These are phyloP conservation scores for Sycophaga agraensis DNA, from an alignment of 1,140 invertebrate genomes.

Conservation along the genomic window DNA sequence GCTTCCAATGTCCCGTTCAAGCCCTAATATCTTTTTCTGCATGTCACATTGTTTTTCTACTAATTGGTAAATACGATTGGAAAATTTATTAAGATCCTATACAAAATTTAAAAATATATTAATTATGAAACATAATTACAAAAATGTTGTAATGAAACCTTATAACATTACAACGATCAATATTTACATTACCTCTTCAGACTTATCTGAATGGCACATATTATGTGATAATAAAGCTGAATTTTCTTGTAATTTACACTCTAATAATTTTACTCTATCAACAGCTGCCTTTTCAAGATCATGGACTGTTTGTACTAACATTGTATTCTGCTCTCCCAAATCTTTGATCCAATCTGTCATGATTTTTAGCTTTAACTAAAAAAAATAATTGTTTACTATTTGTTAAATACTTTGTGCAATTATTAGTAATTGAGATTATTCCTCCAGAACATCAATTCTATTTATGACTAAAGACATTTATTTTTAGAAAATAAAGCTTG, in stretches of 20 bases:
- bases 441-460: conserved; percentile 21
- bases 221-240: conserved; percentile 44
- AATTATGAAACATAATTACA: no score
- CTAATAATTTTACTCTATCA: conserved; percentile 57
- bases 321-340: conserved; percentile 60
- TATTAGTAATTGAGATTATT: not conserved
- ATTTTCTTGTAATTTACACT: conserved; percentile 57
- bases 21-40: conserved; percentile 41
- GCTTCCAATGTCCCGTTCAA: conserved; percentile 49
- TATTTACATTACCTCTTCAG: conserved; percentile 40
- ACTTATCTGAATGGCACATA: conserved; percentile 39
- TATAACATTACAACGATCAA: no score
- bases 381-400: not conserved
- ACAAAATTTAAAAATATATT: conserved; percentile 13
- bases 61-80: conserved; percentile 40
- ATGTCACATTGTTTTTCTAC: conserved; percentile 34
- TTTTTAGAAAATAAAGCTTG: conserved; percentile 19
- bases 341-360: conserved; percentile 61
- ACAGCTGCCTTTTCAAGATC: conserved; percentile 61
- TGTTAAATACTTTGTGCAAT: conserved; percentile 3
- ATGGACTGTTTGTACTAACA: conserved; percentile 60
- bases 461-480: conserved; percentile 24
- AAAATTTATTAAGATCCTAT: conserved; percentile 43
- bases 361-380: conserved; percentile 58
- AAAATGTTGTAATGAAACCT: no score